Evolutionary conservation across 2,113 vertebrate genomes (phyloP).

Genomic region (Petromus typicus): DNA sequence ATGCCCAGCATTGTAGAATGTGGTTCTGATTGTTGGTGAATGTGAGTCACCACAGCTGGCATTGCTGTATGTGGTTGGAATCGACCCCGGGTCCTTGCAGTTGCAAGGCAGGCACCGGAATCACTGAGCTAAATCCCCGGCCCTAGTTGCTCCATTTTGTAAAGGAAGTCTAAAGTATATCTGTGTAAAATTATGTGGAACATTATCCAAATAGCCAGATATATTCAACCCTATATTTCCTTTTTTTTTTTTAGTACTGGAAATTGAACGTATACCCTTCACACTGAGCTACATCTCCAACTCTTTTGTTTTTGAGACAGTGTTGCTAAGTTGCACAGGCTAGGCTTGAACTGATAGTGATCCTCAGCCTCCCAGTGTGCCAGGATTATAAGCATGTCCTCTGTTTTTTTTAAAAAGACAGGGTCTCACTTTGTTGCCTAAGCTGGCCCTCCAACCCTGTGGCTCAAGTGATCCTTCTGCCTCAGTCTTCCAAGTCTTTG

Average conservation of each 20-base stretch:
- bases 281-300: neutral
- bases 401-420: neutral
- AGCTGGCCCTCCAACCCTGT: neutral
- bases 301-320: neutral
- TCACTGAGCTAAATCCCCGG: too few species aligned
- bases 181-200: neutral
- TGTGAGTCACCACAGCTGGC: too few species aligned
- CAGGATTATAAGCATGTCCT: neutral
- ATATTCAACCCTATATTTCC: neutral
- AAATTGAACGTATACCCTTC: neutral
- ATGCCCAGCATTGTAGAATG: too few species aligned
- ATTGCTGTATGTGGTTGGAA: too few species aligned
- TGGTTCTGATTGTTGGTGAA: too few species aligned
- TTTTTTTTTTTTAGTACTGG: neutral
- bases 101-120: too few species aligned
- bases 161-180: neutral
- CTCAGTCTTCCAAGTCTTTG: neutral
- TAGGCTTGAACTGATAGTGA: neutral
- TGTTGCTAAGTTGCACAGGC: neutral
- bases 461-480: neutral
- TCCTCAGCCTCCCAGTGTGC: neutral
- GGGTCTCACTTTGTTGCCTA: neutral
- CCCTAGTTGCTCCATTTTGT: slow-evolving; percentile 10
- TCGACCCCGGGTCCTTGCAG: too few species aligned
- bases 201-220: neutral